Evolutionary conservation across 2,888 invertebrate genomes (phyloP), one percentile per base, ranked within the genome.

Genomic region (Poecilobothrus nobilitatus): DNA sequence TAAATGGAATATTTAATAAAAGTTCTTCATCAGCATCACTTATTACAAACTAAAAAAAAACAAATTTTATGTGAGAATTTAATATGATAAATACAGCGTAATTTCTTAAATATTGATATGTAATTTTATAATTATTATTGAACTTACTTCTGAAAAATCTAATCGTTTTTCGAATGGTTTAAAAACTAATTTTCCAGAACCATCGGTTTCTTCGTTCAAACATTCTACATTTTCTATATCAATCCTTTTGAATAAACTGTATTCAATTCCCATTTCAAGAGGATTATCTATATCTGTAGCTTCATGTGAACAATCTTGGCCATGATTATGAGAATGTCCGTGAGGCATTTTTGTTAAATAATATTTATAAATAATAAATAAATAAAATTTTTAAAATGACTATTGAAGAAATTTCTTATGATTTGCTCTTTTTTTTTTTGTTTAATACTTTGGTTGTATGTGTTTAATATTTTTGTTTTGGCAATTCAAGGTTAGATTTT

Each of bases 1-100:
- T 94, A 79, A 99, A 99, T 34, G 97, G 97, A 76, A 98, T 94
- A 80, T 97, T 97, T 79, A 99, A 95, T 3, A 99, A 84, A 6
- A 99, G 84, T 82, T 99, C 98, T 81, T 94, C 93, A 83, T 98
- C 98, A 1, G 89, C 91, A 86, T 98, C 98, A 83, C 97, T 97
- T 82, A 95, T 91, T 0, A 98, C 97, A 86, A 85, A 94, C 95
- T 97, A 80, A 33, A 84, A 72, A 21, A 0, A 9, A 27, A n/a
- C n/a, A n/a, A n/a, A n/a, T n/a, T n/a, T n/a, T n/a, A n/a, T n/a
- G n/a, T n/a, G n/a, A n/a, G n/a, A n/a, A n/a, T n/a, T n/a, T n/a
- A 81, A 74, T 27, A 1, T 64, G n/a, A n/a, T n/a, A n/a, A n/a
- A n/a, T n/a, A n/a, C n/a, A n/a, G n/a, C n/a, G n/a, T n/a, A n/a